Base-by-base conservation (phyloP, 2,888 invertebrate species). In the Proisotoma minuta region DNA sequence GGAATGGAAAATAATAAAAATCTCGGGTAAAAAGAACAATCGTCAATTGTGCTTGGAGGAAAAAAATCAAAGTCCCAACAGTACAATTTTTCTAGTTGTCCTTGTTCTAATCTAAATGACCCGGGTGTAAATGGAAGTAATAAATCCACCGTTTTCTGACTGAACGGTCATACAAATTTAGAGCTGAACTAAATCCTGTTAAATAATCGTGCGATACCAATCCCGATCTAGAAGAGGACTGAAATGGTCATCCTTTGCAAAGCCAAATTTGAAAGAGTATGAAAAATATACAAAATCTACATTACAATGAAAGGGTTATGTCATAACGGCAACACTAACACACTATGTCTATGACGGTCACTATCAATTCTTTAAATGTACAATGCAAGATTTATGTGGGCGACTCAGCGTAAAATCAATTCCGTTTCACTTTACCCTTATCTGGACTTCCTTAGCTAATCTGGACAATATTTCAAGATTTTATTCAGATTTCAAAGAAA, bases 381-480 rank as follows among this genome's bases (percentile, higher is more conserved):
- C 49, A 56, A 56, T 28, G 60, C 56, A 54, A 63, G 66, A 66
- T 66, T 66, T 66, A 66, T 63, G 63, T 57, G 60, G 66, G 59
- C 59, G 66, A 61, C 61, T 34, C 51, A 56, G 63, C 66, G 63
- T 61, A 67, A 67, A 67, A 67, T 67, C 66, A 67, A 67, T 67
- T 67, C 61, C 59, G 62, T 27, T 26, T 47, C 47, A 24, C 23
- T 56, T 39, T 15, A 22, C 24, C 56, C 59, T 28, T 39, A 43
- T 34, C 57, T 62, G 59, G 48, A 68, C 62, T 65, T 53, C 69
- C 65, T 65, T 69, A 65, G 69, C 63, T 71, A 71, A 71, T 69
- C 71, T 68, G 63, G 43, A 63, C 71, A 69, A 71, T 71, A 71
- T 71, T 71, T 71, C 69, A 71, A 69, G 69, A 71, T 69, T 63